Base-by-base conservation (phyloP, 2,797 vertebrate genomes). In the Fundulus diaphanus region DNA sequence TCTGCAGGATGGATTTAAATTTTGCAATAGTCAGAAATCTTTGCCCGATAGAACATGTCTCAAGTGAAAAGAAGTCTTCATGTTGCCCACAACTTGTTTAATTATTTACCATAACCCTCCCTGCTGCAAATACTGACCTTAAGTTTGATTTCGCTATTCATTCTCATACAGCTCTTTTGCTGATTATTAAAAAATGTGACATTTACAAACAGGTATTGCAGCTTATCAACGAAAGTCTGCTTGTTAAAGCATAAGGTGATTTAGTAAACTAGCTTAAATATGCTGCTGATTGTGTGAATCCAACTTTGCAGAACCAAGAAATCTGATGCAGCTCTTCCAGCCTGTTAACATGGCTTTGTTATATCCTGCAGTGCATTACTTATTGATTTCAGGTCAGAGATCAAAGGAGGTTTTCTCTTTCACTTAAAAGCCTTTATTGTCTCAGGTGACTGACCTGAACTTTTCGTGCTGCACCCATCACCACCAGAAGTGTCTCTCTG, bases 321-420 rank as follows among this genome's bases (percentile, higher is more conserved):
- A 33, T 57, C 33, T 68, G n/a, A 27, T 40, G 48, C 49, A 27
- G 68, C 27, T 52, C 52, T 68, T 67, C 24, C 66, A 63, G 24
- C 44, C 63, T 11, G 15, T 22, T 61, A 49, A 74, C 37, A 61
- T 72, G 67, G 56, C 78, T 72, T 61, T 73, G 29, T n/a, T 57
- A 74, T 59, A 40, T 54, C 52, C 70, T 67, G 68, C 72, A 70
- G 35, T 2, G 33, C 78, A 86, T 85, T 66, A 80, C 70, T 84
- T 87, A 87, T 85, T 88, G 81, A 89, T 82, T 85, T 79, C 68
- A 84, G 71, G 75, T 68, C 35, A 54, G 44, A 79, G 87, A 80
- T 82, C 78, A 82, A 82, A 84, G 68, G 59, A 44, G 74, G 46
- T 79, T 80, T 70, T 73, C 18, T 63, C 70, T 74, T 54, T 42